Percentiles rank a stretch among this genome's conserved stretches.
These are phyloP conservation scores for Trematomus loennbergii DNA, from an alignment of 2,113 vertebrate species.

Conservation along the genomic window DNA sequence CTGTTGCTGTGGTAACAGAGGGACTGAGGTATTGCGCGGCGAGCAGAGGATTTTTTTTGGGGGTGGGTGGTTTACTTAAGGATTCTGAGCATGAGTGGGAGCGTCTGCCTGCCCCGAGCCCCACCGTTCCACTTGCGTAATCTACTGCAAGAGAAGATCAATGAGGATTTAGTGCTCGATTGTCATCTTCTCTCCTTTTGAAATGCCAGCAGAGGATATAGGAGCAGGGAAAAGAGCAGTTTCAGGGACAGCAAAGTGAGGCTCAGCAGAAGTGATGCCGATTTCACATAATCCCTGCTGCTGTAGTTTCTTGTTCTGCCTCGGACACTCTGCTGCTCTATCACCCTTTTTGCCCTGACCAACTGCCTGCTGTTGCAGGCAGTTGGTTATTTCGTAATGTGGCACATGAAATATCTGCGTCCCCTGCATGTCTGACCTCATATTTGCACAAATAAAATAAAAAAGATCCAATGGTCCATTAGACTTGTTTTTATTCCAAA, in stretches of 20 bases:
- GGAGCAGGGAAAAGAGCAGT: conserved; percentile 50
- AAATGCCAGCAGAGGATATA: conserved; percentile 66
- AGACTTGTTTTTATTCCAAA: background rate
- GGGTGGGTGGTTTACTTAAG: conserved; percentile 80
- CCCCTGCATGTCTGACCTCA: background rate
- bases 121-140: conserved; percentile 78
- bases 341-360: background rate
- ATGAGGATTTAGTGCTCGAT: conserved; percentile 78
- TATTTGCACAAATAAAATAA: background rate
- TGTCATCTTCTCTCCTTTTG: conserved; percentile 77
- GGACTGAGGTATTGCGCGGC: conserved; percentile 77
- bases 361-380: no score
- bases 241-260: conserved; percentile 60
- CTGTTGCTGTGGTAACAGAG: conserved; percentile 88
- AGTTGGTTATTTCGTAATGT: no score
- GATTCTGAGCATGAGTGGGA: conserved; percentile 83
- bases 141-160: conserved; percentile 79
- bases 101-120: conserved; percentile 75
- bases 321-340: conserved; percentile 4
- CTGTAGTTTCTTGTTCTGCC: background rate
- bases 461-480: background rate
- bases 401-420: no score
- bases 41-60: conserved; percentile 69
- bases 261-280: conserved; percentile 50
- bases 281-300: conserved; percentile 42